Evolutionary conservation across 2,797 vertebrate species (phyloP), one percentile per base, ranked within the genome.

Genomic region (Sphenopsis melanotis): DNA sequence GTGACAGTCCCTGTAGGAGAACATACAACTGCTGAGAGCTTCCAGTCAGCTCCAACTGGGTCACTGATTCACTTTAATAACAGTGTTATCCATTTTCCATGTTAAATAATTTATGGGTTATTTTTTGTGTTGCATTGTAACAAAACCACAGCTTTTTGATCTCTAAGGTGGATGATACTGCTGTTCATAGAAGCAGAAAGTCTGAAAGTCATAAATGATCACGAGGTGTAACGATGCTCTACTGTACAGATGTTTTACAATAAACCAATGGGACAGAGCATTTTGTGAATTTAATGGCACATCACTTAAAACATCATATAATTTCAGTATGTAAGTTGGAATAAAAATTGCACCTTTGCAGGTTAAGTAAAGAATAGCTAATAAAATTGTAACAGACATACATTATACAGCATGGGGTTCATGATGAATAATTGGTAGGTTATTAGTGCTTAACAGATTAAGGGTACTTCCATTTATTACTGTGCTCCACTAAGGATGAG

Each of bases 371-470:
- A 55, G 94, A 90, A 97, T 97, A 80, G 94, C 94, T 97, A 83
- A 91, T 30, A 74, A 94, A 97, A 89, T 87, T 70, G 92, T 95
- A 94, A 95, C 84, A 94, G 84, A 91, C 81, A 56, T 64, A 88
- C 89, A 92, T 92, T 97, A 95, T 97, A 95, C 94, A 96, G 96
- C 83, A 70, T 95, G 96, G 90, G 97, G 95, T 95, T 97, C 96
- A 93, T 97, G 97, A 97, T 97, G 98, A 98, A 96, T 97, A 98
- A 98, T 97, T 96, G 96, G 96, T 37, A 20, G 95, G 97, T 97
- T 98, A 98, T 98, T 98, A 98, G 96, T 91, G 89, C 95, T 97
- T 97, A 96, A 97, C 97, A 98, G 98, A 98, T 98, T 98, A 98
- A 97, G 96, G 96, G 96, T 97, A 94, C 97, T 97, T 97, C 96